Base-by-base conservation (phyloP, 2,888 invertebrate species). In the Pseudococcus longispinus region DNA sequence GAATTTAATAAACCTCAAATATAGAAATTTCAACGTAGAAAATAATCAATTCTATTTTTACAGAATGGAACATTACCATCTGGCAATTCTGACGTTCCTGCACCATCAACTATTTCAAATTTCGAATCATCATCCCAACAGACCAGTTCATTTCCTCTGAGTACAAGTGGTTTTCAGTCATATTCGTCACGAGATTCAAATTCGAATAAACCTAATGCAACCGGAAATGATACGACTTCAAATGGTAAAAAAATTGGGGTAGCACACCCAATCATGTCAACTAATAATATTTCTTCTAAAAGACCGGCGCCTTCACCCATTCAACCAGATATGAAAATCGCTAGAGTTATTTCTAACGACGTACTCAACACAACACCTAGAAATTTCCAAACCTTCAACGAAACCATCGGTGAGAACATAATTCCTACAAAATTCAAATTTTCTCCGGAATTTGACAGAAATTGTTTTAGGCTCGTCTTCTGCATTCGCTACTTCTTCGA, bases 251-350 rank as follows among this genome's bases (percentile, higher is more conserved):
- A 80, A 42, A 20, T 80, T 11, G 77, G 77, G 9, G 13, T 80
- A 80, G 77, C 77, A 3, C 29, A 29, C 20, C 77, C 42, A n/a
- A 80, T 42, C 13, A 42, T 80, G 1, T 42, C 77, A 20, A 8
- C 77, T 20, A 20, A 42, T 42, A 80, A 80, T 26, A 37, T 37
- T 80, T 80, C 42, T 20, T 80, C 77, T 11, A 80, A 80, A 42
- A 80, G 77, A 80, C 20, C 77, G 32, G 77, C 77, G 20, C 42
- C 77, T 80, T 80, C 77, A 42, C 77, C 77, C 9, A 20, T 13
- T 20, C 37, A 42, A 9, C 6, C 37, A 13, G 77, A 80, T 20
- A 3, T 80, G 9, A 80, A 80, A 42, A 42, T 80, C 18, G 42
- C 77, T 20, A 80, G 42, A 80, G 0, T 32, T 9, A 20, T 18